Conservation (phyloP, 2,888 invertebrate genomes). For the Chorisops tibialis region DNA sequence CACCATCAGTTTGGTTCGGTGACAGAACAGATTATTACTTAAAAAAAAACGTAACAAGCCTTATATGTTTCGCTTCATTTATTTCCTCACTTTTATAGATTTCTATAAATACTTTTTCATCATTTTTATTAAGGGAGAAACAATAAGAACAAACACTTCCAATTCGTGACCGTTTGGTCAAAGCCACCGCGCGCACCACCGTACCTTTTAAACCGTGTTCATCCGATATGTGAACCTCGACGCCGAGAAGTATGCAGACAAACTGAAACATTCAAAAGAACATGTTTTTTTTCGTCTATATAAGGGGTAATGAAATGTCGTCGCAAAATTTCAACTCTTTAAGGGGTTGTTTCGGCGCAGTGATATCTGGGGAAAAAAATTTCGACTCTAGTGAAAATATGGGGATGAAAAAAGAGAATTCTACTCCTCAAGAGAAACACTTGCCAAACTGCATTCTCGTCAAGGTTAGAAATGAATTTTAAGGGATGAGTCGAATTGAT, state of each 20-base stretch:
- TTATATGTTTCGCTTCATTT: too few relatives aligned
- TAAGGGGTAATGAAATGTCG: slow-evolving; percentile 1
- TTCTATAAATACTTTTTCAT: too few relatives aligned
- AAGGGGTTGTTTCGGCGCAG: slow-evolving; percentile 7
- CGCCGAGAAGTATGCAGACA: slow-evolving; percentile 6
- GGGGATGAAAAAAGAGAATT: slow-evolving; percentile 1
- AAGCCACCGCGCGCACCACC: background rate
- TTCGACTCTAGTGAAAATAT: background rate
- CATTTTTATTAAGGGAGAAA: too few relatives aligned
- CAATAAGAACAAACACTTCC: background rate
- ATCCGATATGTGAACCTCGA: slow-evolving; percentile 1
- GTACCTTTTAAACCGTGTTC: background rate
- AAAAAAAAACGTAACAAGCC: too few relatives aligned
- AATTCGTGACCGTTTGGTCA: slow-evolving; percentile 10
- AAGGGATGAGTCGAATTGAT: slow-evolving; percentile 21
- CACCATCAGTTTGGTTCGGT: too few relatives aligned
- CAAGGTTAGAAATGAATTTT: slow-evolving; percentile 21
- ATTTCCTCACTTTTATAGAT: too few relatives aligned
- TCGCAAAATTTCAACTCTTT: background rate
- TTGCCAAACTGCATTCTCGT: slow-evolving; percentile 9
- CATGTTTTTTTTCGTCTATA: background rate
- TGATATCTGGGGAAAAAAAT: background rate
- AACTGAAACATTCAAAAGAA: slow-evolving; percentile 4
- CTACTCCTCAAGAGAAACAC: too few relatives aligned
- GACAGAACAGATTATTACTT: too few relatives aligned